A percentile compares a stretch with the other conserved stretches of the same genome.
Evolutionary conservation across 2,113 vertebrate genomes (phyloP).

Genomic region (Zapornia atra): DNA sequence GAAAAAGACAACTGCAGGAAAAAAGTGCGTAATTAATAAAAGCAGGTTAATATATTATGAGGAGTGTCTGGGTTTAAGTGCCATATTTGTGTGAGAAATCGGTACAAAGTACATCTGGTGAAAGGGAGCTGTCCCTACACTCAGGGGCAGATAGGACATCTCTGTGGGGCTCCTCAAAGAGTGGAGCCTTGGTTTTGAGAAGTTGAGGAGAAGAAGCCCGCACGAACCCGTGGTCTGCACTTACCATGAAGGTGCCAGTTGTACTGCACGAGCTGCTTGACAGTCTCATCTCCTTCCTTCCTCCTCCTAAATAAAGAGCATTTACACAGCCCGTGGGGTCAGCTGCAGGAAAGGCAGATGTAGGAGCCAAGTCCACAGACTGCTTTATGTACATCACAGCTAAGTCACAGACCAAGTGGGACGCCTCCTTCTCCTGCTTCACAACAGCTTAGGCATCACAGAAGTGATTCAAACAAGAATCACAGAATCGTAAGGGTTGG

Average conservation of each 20-base stretch:
- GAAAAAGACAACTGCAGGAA: background rate
- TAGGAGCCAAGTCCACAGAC: fast-evolving
- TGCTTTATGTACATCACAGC: background rate
- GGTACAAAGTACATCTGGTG: slow-evolving; percentile 32
- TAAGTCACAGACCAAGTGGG: background rate
- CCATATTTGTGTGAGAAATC: background rate
- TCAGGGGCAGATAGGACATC: slow-evolving; percentile 73
- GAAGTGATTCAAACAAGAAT: background rate
- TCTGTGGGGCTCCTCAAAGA: slow-evolving; percentile 48
- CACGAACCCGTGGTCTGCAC: background rate
- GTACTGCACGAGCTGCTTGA: background rate
- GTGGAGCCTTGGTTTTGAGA: background rate
- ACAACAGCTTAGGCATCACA: background rate
- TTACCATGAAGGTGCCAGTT: background rate
- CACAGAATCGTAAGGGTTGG: no score
- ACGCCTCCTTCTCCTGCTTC: background rate
- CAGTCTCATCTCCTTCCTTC: background rate
- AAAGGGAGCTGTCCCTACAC: slow-evolving; percentile 80
- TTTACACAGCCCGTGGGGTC: background rate
- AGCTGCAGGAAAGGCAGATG: background rate
- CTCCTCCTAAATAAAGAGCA: background rate
- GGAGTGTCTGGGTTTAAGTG: background rate
- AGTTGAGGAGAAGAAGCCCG: background rate
- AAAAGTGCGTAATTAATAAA: background rate
- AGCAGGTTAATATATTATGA: background rate